Evolutionary conservation across 2,888 invertebrate species (phyloP).

Genomic region (Drosophila prostipennis): DNA sequence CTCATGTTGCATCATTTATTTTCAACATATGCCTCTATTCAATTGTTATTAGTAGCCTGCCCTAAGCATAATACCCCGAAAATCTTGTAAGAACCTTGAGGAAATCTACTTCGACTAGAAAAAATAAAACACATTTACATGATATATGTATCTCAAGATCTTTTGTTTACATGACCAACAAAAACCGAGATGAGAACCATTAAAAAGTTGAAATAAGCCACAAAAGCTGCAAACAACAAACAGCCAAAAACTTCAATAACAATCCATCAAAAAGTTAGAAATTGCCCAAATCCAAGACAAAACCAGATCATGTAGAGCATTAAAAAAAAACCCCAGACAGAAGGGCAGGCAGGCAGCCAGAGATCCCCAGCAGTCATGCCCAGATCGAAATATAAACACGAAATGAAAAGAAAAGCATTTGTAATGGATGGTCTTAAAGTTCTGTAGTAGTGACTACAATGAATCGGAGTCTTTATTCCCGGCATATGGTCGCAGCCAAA

Average conservation of each 20-base stretch:
- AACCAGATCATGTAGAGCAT: constrained; percentile 73
- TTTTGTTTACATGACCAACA: constrained; percentile 57
- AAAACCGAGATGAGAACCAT: constrained; percentile 46
- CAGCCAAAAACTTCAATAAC: constrained; percentile 52
- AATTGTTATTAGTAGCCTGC: constrained; percentile 27
- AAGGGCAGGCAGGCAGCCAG: constrained; percentile 16
- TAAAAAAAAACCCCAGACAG: constrained; percentile 42
- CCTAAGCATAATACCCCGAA: constrained; percentile 15
- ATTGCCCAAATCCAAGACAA: constrained; percentile 68
- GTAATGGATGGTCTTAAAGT: constrained; percentile 56
- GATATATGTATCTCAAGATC: constrained; percentile 21
- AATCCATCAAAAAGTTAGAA: constrained; percentile 73
- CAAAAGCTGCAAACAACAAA: constrained; percentile 28
- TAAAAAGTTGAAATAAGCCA: constrained; percentile 53
- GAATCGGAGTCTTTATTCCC: constrained; percentile 29
- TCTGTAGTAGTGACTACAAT: constrained; percentile 14
- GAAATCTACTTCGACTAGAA: constrained; percentile 13
- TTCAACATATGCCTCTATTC: constrained; percentile 9
- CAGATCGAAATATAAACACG: constrained; percentile 67
- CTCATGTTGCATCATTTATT: background rate
- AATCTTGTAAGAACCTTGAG: constrained; percentile 55
- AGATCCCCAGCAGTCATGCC: constrained; percentile 39
- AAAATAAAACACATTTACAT: constrained; percentile 17
- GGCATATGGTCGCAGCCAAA: constrained; percentile 23
- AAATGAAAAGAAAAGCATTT: constrained; percentile 75